These are phyloP conservation scores for Typhlichthys subterraneus DNA, from an alignment of 2,797 vertebrate species.

Conservation along the genomic window DNA sequence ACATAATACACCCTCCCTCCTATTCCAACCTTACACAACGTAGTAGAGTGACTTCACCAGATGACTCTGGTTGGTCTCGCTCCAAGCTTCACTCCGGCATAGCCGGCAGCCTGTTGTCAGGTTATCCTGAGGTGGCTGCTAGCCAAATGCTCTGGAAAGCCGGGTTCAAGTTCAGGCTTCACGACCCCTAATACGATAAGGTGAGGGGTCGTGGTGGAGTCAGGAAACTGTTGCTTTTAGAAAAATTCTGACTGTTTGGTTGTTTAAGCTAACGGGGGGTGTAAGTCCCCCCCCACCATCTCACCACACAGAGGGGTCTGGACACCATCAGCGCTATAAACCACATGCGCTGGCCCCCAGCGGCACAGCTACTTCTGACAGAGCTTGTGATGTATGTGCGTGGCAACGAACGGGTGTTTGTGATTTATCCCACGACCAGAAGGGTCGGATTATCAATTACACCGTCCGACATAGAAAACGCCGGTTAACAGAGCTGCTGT, in stretches of 20 bases:
- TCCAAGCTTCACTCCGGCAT: conserved; percentile 38
- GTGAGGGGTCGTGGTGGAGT: conserved; percentile 76
- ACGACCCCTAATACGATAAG: conserved; percentile 69
- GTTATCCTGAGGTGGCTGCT: conserved; percentile 70
- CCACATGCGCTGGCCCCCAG: conserved; percentile 61
- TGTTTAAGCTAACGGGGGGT: conserved; percentile 72
- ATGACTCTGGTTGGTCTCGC: conserved; percentile 60
- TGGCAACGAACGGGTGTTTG: conserved; percentile 42
- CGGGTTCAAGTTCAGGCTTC: conserved; percentile 78
- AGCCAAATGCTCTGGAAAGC: conserved; percentile 56
- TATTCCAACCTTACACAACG: neutral
- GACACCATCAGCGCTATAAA: conserved; percentile 72
- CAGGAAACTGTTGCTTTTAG: conserved; percentile 83
- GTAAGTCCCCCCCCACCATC: neutral
- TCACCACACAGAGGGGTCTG: conserved; percentile 54
- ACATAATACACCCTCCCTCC: neutral
- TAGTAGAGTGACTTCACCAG: conserved; percentile 46
- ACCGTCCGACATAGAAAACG: conserved; percentile 41
- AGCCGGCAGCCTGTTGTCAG: conserved; percentile 52
- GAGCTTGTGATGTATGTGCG: conserved; percentile 10
- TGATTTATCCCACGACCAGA: conserved; percentile 38
- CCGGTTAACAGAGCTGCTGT: conserved; percentile 32
- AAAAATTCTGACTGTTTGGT: conserved; percentile 81
- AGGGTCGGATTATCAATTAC: conserved; percentile 58
- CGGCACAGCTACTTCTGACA: conserved; percentile 21